These are phyloP conservation scores for Formicarius rufipectus DNA, from an alignment of 2,113 vertebrate genomes.

Conservation along the genomic window DNA sequence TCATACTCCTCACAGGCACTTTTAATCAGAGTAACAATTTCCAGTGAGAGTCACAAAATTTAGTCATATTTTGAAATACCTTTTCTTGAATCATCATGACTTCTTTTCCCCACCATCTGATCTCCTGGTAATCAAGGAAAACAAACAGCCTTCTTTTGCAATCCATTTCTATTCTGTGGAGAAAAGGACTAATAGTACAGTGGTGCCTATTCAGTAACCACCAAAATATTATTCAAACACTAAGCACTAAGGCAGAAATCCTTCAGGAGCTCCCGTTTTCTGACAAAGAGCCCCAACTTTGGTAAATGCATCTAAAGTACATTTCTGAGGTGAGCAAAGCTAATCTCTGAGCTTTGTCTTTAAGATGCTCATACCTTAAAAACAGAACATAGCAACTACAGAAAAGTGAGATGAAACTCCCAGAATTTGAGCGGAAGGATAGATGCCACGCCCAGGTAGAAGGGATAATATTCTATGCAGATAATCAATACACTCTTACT, in stretches of 20 bases:
- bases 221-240: constrained; percentile 4
- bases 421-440: neutral
- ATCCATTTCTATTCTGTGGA: neutral
- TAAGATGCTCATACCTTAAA: neutral
- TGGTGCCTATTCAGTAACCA: constrained; percentile 5
- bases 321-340: neutral
- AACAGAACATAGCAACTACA: neutral
- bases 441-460: neutral
- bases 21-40: constrained; percentile 25
- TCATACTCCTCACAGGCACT: neutral
- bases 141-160: constrained; percentile 34
- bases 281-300: neutral
- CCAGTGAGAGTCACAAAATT: constrained; percentile 30
- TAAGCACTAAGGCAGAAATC: neutral
- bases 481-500: neutral
- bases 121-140: constrained; percentile 43
- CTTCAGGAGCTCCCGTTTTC: neutral
- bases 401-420: neutral
- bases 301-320: neutral
- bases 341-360: neutral
- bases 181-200: constrained; percentile 1
- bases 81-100: constrained; percentile 32
- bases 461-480: neutral
- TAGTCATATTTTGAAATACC: constrained; percentile 26
- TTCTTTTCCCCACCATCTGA: constrained; percentile 8